These are phyloP conservation scores for Xiphias gladius DNA, from an alignment of 2,113 vertebrate genomes.

Conservation along the genomic window DNA sequence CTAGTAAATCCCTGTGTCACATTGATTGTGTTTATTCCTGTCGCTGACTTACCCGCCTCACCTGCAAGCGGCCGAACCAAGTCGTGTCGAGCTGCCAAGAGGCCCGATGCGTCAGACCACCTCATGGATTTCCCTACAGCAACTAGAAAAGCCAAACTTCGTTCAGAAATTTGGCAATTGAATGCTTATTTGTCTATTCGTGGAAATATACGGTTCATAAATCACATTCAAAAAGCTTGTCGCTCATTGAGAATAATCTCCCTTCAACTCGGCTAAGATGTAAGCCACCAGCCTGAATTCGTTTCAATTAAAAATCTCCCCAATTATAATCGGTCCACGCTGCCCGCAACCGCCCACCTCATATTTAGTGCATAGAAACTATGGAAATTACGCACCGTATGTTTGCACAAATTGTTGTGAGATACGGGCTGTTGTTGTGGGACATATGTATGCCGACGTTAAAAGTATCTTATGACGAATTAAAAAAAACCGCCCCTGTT, in stretches of 20 bases:
- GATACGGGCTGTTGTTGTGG: not conserved
- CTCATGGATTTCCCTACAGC: not conserved
- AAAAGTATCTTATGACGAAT: not conserved
- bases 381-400: not conserved
- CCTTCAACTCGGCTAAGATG: not conserved
- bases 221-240: accelerated
- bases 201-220: accelerated
- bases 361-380: not conserved
- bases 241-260: accelerated
- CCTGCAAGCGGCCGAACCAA: conserved; percentile 1
- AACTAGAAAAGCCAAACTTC: not conserved
- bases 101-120: conserved; percentile 46
- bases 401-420: not conserved
- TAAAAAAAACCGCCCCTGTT: accelerated
- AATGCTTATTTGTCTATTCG: accelerated
- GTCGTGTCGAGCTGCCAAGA: conserved; percentile 23
- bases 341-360: conserved; percentile 38
- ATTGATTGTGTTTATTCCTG: accelerated
- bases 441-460: not conserved
- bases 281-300: accelerated
- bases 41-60: not conserved
- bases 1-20: no score
- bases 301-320: not conserved
- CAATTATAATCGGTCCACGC: not conserved
- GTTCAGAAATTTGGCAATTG: not conserved